Evolutionary conservation across 2,113 vertebrate species (phyloP).

Genomic region (Vicugna pacos): DNA sequence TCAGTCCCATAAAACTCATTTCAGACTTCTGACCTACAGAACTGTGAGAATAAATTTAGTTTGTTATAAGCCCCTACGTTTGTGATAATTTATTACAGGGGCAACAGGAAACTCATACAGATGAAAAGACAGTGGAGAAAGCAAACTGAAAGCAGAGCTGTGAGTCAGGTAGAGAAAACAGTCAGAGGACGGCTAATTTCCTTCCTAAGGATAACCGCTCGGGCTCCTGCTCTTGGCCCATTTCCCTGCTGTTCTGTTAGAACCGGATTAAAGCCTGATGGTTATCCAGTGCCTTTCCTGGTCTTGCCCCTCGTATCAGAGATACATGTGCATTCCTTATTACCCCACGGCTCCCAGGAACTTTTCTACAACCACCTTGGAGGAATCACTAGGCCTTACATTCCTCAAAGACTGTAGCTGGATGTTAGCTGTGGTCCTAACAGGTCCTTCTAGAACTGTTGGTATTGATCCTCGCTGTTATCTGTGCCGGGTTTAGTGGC

Average conservation of each 20-base stretch:
- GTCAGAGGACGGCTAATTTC: not conserved
- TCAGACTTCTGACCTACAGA: not conserved
- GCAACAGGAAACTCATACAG: not conserved
- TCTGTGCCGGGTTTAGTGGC: not conserved
- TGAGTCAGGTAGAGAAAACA: not conserved
- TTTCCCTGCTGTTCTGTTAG: not conserved
- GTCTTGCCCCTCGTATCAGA: not conserved
- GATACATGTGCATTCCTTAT: not conserved
- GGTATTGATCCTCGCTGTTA: not conserved
- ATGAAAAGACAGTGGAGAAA: conserved; percentile 10
- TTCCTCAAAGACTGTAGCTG: not conserved
- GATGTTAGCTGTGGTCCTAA: not conserved
- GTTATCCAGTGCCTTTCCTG: not conserved
- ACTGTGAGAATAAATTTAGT: not conserved
- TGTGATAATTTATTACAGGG: not conserved
- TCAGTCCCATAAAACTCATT: not conserved
- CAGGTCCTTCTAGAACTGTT: not conserved
- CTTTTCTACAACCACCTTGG: not conserved
- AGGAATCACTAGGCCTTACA: not conserved
- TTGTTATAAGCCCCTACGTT: not conserved
- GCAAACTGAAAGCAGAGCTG: not conserved
- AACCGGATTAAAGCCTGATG: not conserved
- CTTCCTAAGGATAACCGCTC: not conserved
- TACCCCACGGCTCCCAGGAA: not conserved
- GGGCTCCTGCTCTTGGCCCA: not conserved